Evolutionary conservation across 2,888 invertebrate species (phyloP).

Genomic region (Plebejus anna): DNA sequence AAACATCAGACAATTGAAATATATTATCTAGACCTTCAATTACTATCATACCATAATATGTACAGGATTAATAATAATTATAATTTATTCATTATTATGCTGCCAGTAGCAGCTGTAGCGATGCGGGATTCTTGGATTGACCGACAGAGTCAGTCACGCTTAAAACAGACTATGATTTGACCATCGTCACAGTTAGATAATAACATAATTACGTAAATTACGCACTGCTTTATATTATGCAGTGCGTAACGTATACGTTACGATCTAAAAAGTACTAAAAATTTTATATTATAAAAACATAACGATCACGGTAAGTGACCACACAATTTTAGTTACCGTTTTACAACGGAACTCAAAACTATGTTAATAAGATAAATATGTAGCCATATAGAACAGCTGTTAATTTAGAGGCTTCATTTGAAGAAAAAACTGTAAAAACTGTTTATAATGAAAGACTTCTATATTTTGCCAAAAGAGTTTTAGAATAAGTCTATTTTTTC

Average conservation of each 20-base stretch:
- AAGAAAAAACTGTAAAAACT: neutral
- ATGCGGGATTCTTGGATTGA: no score
- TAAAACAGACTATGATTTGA: no score
- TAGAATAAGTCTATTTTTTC: neutral
- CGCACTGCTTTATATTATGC: neutral
- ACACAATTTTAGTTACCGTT: constrained; percentile 13
- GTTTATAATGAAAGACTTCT: no score
- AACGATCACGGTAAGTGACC: constrained; percentile 15
- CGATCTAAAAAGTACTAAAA: constrained; percentile 20
- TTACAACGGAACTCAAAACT: constrained; percentile 16
- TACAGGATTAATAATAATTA: no score
- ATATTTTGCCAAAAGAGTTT: neutral
- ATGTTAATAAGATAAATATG: neutral
- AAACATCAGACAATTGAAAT: no score
- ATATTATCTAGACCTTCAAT: no score
- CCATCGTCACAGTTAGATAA: neutral
- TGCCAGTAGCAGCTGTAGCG: no score
- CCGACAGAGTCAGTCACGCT: neutral
- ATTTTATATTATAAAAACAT: constrained; percentile 8
- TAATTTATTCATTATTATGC: no score
- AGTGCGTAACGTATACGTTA: neutral
- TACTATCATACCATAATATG: no score
- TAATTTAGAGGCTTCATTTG: neutral
- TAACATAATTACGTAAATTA: neutral
- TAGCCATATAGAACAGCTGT: neutral